phyloP scores from a whole-genome alignment of 2,888 invertebrate species.

The Dasysyrphus tricinctus region DNA sequence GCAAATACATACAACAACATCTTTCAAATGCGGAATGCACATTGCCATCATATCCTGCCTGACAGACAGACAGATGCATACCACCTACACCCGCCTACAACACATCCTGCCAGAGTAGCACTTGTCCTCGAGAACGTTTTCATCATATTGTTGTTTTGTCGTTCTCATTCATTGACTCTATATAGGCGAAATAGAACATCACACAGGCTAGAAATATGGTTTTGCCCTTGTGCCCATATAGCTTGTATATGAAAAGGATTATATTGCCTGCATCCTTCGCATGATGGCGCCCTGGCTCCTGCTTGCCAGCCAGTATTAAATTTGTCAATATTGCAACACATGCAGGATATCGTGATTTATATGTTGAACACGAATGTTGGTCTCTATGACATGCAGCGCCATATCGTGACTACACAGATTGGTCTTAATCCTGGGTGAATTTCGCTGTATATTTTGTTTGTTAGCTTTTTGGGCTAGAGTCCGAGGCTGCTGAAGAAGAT shows the following conservation, averaged over 20 bases:
- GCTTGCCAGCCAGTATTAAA: slow-evolving; percentile 64
- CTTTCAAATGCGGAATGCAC: slow-evolving; percentile 47
- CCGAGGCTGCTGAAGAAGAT: background rate
- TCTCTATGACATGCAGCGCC: slow-evolving; percentile 37
- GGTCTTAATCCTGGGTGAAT: slow-evolving; percentile 1
- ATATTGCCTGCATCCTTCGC: slow-evolving; percentile 13
- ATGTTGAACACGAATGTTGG: slow-evolving; percentile 62
- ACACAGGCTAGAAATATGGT: slow-evolving; percentile 32
- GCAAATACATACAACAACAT: slow-evolving; percentile 55
- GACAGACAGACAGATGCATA: background rate
- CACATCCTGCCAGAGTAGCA: background rate
- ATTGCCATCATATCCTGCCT: slow-evolving; percentile 20
- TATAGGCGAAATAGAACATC: slow-evolving; percentile 7
- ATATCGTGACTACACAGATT: slow-evolving; percentile 12
- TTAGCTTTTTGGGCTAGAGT: background rate
- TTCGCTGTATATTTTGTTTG: background rate
- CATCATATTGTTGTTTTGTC: slow-evolving; percentile 28
- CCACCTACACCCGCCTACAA: background rate
- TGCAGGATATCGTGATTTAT: slow-evolving; percentile 74
- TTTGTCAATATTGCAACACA: slow-evolving; percentile 74
- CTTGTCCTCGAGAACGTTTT: slow-evolving; percentile 9
- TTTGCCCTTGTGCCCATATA: slow-evolving; percentile 15
- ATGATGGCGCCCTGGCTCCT: slow-evolving; percentile 13
- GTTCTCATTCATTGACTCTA: slow-evolving; percentile 30
- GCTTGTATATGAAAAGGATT: slow-evolving; percentile 14